Evolutionary conservation across 2,797 vertebrate genomes (phyloP).

Genomic region (Coreius guichenoti): DNA sequence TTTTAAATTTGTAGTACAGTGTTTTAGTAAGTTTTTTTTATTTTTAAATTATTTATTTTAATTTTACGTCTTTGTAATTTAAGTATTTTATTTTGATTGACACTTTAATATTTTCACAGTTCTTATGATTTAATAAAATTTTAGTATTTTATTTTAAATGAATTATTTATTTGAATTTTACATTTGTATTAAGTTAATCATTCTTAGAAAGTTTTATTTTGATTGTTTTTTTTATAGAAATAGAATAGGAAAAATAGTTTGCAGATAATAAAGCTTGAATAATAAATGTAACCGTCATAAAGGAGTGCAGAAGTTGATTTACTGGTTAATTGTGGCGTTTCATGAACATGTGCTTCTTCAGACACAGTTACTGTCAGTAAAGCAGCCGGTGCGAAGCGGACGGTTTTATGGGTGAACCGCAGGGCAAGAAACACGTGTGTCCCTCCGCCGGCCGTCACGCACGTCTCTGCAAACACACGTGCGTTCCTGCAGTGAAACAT

Average conservation of each 20-base stretch:
- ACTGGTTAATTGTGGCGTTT: background rate
- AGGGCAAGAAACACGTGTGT: conserved; percentile 66
- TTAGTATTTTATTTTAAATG: background rate
- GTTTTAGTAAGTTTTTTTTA: background rate
- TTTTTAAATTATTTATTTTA: too few species aligned
- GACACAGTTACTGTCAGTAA: conserved; percentile 66
- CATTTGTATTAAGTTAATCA: background rate
- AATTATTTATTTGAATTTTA: background rate
- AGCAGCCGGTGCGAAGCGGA: conserved; percentile 62
- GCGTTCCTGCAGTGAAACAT: background rate
- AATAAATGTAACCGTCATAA: background rate
- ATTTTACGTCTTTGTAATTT: too few species aligned
- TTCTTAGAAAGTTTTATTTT: background rate
- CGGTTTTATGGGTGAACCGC: conserved; percentile 60
- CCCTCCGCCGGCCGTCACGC: background rate
- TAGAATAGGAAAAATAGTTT: background rate
- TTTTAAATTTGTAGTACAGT: too few species aligned
- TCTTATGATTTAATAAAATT: background rate
- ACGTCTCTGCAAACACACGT: background rate
- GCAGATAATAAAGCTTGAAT: background rate
- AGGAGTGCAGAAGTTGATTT: background rate
- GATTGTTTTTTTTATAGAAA: background rate
- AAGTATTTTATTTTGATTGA: background rate
- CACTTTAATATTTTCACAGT: background rate
- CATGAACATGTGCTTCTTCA: conserved; percentile 67